Percentiles rank a stretch among this genome's conserved stretches.
phyloP scores from a whole-genome alignment of 2,888 invertebrate species.

The Polyommatus iphigenia region DNA sequence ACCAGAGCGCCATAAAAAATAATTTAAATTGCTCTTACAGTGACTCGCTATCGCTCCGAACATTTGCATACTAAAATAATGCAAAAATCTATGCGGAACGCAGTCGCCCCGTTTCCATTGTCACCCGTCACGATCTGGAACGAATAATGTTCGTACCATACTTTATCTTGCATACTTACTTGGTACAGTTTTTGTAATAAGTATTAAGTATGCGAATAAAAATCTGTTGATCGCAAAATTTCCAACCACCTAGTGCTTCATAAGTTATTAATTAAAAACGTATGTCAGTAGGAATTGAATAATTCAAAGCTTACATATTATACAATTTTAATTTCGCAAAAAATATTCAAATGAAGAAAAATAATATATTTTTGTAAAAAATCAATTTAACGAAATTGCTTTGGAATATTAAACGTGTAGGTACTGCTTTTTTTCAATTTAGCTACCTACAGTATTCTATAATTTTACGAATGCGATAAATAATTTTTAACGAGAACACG shows the following conservation, averaged over 20 bases:
- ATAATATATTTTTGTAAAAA: not conserved
- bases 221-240: not conserved
- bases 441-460: not conserved
- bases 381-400: not conserved
- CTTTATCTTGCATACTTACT: slow-evolving; percentile 36
- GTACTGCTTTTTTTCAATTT: not conserved
- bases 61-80: slow-evolving; percentile 81
- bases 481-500: not conserved
- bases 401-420: not conserved
- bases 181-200: not conserved
- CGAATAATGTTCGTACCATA: slow-evolving; percentile 39
- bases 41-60: slow-evolving; percentile 71
- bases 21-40: slow-evolving; percentile 81
- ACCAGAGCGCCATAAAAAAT: slow-evolving; percentile 80
- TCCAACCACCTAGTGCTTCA: not conserved
- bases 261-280: not conserved
- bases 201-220: not conserved
- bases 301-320: not conserved
- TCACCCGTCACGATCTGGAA: slow-evolving; percentile 42
- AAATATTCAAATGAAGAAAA: not conserved
- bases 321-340: not conserved
- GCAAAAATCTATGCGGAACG: slow-evolving; percentile 78
- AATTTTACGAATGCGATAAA: not conserved
- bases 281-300: not conserved
- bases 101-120: slow-evolving; percentile 56